A percentile compares a stretch with the other conserved stretches of the same genome.
These are phyloP conservation scores for Sula dactylatra DNA, from an alignment of 2,113 vertebrate genomes.

Conservation along the genomic window DNA sequence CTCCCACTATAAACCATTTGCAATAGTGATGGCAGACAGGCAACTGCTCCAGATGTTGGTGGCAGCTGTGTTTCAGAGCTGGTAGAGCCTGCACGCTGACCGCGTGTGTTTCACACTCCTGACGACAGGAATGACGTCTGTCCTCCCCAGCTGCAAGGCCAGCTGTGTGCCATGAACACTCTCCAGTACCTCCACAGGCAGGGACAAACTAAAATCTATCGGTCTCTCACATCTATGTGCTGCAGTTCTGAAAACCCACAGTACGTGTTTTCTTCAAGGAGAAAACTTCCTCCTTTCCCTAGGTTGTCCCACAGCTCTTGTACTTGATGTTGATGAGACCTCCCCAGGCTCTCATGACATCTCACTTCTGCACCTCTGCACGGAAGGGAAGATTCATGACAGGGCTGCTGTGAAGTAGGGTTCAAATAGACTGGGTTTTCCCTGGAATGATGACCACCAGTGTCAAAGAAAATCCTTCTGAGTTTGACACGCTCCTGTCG, in stretches of 20 bases:
- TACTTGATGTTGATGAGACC: not conserved
- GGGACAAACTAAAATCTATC: not conserved
- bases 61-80: not conserved
- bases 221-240: not conserved
- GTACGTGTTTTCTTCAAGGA: not conserved
- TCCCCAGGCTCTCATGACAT: not conserved
- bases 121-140: not conserved
- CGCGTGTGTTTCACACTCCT: not conserved
- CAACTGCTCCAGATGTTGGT: not conserved
- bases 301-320: not conserved
- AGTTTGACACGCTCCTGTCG: fast-evolving
- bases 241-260: not conserved
- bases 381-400: not conserved
- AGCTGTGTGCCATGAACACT: not conserved
- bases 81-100: not conserved
- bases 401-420: not conserved
- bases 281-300: not conserved
- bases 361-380: not conserved
- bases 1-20: not conserved
- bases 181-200: not conserved
- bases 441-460: not conserved
- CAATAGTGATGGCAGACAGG: not conserved
- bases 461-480: not conserved
- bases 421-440: not conserved
- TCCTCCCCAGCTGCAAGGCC: not conserved